Evolutionary conservation across 2,888 invertebrate genomes (phyloP), one percentile per base, ranked within the genome.

Genomic region (Diplazon laetatorius): DNA sequence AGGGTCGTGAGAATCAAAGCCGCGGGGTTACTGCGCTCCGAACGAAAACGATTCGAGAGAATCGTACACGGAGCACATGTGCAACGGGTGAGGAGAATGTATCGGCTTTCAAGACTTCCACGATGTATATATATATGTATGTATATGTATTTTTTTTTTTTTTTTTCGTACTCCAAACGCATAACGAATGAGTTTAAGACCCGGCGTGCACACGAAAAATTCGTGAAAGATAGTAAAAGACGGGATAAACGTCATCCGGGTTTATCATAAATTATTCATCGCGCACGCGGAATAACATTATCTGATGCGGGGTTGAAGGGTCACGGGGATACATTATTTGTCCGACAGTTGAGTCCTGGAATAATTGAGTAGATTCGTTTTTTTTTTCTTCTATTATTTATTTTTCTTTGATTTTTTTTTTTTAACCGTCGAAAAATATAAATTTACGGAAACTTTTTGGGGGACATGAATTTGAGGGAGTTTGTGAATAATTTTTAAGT

Each of bases 181-280:
- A 84, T 82, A 83, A 73, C 60, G 78, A 83, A 82, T 80, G 79
- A 80, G 63, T 2, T 12, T 57, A 37, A n/a, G n/a, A n/a, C n/a
- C n/a, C n/a, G 35, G 46, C 60, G 59, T 76, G 76, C 77, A 70
- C 68, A 83, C 75, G 62, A 79, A 84, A 82, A 85, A n/a, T n/a
- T 84, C 80, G 71, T 52, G 60, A 78, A 30, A 80, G 78, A 78
- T 78, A 79, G 72, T 74, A 79, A n/a, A n/a, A 52, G 42, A 18
- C 48, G 10, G 6, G 59, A 72, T 48, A 83, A 78, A n/a, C n/a
- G n/a, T n/a, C 63, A 74, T 12, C 10, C 1, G 46, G 72, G 72
- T 71, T 59, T 8, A 35, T 18, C 59, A 80, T 85, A 81, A 85
- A 85, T 86, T 75, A 85, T 87, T 84, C 83, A 86, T 80, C 6